phyloP scores from a whole-genome alignment of 2,888 invertebrate species.

The Rosalia funebris region DNA sequence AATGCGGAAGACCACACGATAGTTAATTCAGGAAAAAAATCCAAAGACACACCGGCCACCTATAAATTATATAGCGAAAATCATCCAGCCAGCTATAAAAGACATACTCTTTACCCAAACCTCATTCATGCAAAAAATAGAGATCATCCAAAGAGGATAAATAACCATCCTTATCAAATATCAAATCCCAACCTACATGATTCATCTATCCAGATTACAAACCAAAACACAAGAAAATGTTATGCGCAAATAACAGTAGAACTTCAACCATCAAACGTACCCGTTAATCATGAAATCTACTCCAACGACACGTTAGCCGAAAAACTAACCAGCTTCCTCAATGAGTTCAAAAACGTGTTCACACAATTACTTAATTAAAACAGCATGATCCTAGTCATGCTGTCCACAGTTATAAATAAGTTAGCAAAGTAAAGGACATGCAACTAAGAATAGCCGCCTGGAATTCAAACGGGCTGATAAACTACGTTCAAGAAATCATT shows the following conservation, averaged over 20 bases:
- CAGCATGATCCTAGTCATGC: slow-evolving; percentile 8
- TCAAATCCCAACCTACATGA: neutral
- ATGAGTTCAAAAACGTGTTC: slow-evolving; percentile 3
- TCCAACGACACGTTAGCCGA: neutral
- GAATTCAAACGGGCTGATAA: slow-evolving; percentile 32
- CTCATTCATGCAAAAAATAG: neutral
- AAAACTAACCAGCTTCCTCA: neutral
- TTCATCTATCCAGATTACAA: neutral
- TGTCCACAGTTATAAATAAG: neutral
- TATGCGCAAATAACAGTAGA: too few species aligned
- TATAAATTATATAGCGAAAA: neutral
- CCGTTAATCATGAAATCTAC: neutral
- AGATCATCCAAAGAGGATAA: neutral
- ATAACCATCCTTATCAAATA: neutral
- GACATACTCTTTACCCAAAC: neutral
- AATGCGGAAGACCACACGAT: slow-evolving; percentile 2
- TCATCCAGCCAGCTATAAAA: neutral
- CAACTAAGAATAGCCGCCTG: slow-evolving; percentile 3
- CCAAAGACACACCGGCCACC: neutral
- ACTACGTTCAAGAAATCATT: slow-evolving; percentile 24
- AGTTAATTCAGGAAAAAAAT: neutral
- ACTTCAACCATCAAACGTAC: too few species aligned
- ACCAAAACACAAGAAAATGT: neutral
- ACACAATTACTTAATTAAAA: slow-evolving; percentile 2
- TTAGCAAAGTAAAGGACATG: neutral